Base-by-base conservation (phyloP, 1,140 invertebrate species). In the Globodera ellingtonae region DNA sequence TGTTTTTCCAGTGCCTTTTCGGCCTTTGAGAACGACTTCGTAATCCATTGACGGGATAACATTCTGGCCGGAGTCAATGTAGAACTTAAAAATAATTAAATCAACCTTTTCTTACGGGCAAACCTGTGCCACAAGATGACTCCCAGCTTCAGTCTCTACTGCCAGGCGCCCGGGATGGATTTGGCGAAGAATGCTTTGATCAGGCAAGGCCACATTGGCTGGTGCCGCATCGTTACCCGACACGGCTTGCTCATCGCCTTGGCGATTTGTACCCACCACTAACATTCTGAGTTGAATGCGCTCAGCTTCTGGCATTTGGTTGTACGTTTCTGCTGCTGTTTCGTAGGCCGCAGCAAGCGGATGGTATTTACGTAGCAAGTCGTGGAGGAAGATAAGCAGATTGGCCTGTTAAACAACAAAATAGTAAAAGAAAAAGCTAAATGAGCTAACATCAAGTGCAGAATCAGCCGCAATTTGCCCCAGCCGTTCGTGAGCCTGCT, bases 101-200 rank as follows among this genome's bases (percentile, higher is more conserved):
- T n/a, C n/a, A n/a, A n/a, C n/a, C n/a, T n/a, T n/a, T n/a, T n/a
- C n/a, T 35, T 59, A 59, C 1, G 35, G 0, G 2, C 35, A 35
- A 21, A 72, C 70, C n/a, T 72, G 70, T 0, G 70, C 70, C 15
- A 72, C 70, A 47, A 72, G 70, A n/a, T n/a, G 70, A n/a, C n/a
- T 72, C 13, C 70, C 70, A 0, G 70, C 70, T 47, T 47, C 70
- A 4, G 70, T 72, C 6, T 18, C 46, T 4, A 24, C 70, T 2
- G 10, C 5, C 15, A 72, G n/a, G 15, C 70, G 46, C 6, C 70
- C 70, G 4, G 70, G 70, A 1, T 72, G 70, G 48, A 72, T 72
- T 24, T 50, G 70, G 15, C 21, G 15, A 0, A 24, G 0, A 15
- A 15, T 3, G 18, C 18, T 0, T 13, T n/a, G 15, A 0, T 18